Evolutionary conservation across 1,140 invertebrate species (phyloP).

Genomic region (Trichonephila clavata): DNA sequence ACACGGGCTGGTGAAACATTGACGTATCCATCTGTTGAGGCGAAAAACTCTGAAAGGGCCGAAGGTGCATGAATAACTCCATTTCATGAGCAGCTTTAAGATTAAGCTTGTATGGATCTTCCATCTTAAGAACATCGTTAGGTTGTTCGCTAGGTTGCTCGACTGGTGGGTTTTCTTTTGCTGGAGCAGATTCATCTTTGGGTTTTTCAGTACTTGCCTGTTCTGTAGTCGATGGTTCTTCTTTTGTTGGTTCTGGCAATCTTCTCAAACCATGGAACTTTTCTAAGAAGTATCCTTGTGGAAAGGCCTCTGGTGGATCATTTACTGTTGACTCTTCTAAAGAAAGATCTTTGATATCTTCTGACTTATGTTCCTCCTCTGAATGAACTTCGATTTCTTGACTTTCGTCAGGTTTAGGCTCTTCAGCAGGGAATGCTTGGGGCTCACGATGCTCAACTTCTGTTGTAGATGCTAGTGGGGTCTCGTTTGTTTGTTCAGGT

Average conservation of each 20-base stretch:
- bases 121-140: not conserved
- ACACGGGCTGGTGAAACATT: constrained; percentile 71
- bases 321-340: constrained; percentile 34
- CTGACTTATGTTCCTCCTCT: not conserved
- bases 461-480: not conserved
- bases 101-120: not conserved
- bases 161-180: not conserved
- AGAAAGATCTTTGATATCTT: constrained; percentile 47
- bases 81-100: constrained; percentile 28
- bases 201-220: constrained; percentile 14
- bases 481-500: not conserved
- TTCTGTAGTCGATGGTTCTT: not conserved
- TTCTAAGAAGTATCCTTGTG: constrained; percentile 58
- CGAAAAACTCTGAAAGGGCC: constrained; percentile 61
- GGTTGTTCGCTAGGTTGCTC: not conserved
- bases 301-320: constrained; percentile 70
- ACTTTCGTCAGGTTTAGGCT: constrained; percentile 6
- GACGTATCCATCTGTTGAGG: constrained; percentile 48
- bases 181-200: constrained; percentile 32
- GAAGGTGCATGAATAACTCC: constrained; percentile 46
- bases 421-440: constrained; percentile 18
- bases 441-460: not conserved
- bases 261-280: constrained; percentile 60
- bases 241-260: constrained; percentile 69
- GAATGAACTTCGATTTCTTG: not conserved